Conservation (phyloP, 1,140 invertebrate genomes). For the Lepidurus apus region DNA sequence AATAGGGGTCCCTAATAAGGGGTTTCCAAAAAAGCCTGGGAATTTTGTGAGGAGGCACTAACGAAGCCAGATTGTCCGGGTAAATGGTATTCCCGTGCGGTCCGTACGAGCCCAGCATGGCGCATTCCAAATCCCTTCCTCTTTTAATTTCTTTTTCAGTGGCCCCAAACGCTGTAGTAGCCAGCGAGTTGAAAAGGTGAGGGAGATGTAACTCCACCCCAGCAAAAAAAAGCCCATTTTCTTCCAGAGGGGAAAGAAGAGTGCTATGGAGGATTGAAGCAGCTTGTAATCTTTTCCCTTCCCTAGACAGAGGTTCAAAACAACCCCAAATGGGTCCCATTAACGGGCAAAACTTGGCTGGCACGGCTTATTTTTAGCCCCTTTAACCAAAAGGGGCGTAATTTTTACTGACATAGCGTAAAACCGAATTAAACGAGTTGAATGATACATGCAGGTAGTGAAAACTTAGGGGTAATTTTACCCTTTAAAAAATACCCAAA, state of each 20-base stretch:
- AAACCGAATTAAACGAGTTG: neutral
- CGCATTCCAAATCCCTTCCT: neutral
- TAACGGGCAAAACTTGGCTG: too few relatives aligned
- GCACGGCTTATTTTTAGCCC: too few relatives aligned
- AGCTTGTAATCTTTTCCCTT: slow-evolving; percentile 6
- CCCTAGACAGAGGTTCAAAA: neutral
- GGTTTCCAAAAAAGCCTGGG: neutral
- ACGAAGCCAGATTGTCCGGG: slow-evolving; percentile 16
- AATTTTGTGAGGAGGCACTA: neutral
- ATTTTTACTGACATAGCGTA: neutral
- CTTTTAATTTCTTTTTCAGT: neutral
- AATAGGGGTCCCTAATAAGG: neutral
- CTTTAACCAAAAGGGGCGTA: neutral
- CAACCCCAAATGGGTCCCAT: neutral
- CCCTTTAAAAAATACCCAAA: too few relatives aligned
- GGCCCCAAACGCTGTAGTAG: neutral
- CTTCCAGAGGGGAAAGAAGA: neutral
- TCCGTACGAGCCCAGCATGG: slow-evolving; percentile 12
- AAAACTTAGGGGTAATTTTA: neutral
- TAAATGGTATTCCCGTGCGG: slow-evolving; percentile 11
- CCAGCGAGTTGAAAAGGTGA: neutral
- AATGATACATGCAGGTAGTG: neutral
- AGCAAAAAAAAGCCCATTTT: neutral
- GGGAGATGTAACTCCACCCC: neutral
- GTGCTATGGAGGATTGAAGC: neutral